Conservation (phyloP, 2,797 vertebrate species). For the Parotocinclus haroldoi region DNA sequence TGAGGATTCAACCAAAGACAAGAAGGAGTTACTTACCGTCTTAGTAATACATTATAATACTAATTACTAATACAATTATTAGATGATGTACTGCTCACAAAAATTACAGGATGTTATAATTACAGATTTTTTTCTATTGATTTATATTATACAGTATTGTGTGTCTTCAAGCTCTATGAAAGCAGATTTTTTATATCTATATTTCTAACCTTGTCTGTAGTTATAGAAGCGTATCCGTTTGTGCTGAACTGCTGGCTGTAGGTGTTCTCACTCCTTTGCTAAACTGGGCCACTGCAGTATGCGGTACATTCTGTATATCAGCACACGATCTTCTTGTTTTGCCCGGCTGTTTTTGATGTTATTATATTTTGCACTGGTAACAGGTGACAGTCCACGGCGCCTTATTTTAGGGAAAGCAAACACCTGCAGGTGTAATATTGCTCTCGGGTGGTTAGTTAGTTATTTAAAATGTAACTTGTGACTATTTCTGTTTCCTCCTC, state of each 20-base stretch:
- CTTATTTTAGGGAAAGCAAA: background rate
- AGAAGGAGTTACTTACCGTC: too few species aligned
- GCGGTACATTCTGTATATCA: conserved; percentile 24
- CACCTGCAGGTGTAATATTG: background rate
- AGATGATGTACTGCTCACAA: too few species aligned
- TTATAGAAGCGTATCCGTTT: too few species aligned
- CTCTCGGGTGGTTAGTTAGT: conserved; percentile 9
- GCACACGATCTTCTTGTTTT: conserved; percentile 1
- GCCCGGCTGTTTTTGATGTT: background rate
- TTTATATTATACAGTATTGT: too few species aligned
- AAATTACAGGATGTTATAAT: too few species aligned
- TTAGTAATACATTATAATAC: too few species aligned
- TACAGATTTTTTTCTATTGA: too few species aligned
- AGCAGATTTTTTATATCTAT: too few species aligned
- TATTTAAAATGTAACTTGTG: conserved; percentile 8
- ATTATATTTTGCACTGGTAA: background rate
- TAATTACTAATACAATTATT: too few species aligned
- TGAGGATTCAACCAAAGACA: too few species aligned
- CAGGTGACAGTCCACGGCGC: background rate
- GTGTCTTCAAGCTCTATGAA: too few species aligned
- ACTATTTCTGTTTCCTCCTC: background rate
- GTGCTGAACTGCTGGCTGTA: background rate
- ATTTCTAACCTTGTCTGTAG: too few species aligned
- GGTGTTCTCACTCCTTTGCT: conserved; percentile 20
- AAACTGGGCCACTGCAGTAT: conserved; percentile 52